Conservation (phyloP, 1,140 invertebrate genomes). For the Rhagoletis zephyria region DNA sequence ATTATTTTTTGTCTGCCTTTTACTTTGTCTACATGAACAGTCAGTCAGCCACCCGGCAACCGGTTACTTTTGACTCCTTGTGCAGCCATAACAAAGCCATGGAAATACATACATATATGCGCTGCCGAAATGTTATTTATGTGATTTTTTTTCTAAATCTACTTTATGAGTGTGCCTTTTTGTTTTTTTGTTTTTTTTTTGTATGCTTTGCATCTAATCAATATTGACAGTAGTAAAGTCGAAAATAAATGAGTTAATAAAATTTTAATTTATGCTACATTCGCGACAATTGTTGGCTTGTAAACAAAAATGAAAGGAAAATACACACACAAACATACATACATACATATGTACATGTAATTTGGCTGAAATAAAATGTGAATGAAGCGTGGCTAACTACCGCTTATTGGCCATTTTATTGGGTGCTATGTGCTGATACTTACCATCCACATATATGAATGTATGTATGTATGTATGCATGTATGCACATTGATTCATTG, state of each 20-base stretch:
- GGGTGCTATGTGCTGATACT: too few species aligned
- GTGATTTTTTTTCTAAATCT: neutral
- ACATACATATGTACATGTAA: too few species aligned
- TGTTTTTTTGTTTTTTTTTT: constrained; percentile 27
- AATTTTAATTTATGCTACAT: constrained; percentile 38
- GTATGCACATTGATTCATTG: neutral
- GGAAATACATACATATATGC: neutral
- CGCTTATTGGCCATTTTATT: neutral
- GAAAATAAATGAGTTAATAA: constrained; percentile 49
- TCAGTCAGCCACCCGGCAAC: neutral
- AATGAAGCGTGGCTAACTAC: neutral
- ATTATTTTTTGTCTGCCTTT: neutral
- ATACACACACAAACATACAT: too few species aligned
- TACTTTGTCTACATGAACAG: neutral
- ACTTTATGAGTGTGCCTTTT: neutral
- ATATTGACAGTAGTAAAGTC: constrained; percentile 39
- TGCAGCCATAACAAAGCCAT: neutral
- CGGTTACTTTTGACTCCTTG: neutral
- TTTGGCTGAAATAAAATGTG: neutral
- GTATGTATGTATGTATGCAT: too few species aligned
- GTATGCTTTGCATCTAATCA: constrained; percentile 10
- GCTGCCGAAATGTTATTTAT: constrained; percentile 19
- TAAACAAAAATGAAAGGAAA: neutral
- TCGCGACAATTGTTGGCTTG: neutral
- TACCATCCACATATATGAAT: neutral